Evolutionary conservation across 2,888 invertebrate species (phyloP).

Genomic region (Ryuthela nishihirai): DNA sequence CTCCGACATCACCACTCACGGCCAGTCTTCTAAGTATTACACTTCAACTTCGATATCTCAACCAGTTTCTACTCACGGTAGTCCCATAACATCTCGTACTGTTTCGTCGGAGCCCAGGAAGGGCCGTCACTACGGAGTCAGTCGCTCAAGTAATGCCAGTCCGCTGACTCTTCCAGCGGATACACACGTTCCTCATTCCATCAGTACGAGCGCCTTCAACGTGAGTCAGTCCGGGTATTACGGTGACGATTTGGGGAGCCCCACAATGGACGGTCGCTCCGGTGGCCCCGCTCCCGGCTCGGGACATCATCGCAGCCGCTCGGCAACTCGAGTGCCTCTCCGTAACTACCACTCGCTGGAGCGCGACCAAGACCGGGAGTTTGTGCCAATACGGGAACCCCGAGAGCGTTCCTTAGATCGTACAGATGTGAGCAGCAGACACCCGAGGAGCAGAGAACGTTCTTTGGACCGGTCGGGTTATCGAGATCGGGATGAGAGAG

Average conservation of each 20-base stretch:
- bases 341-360: slow-evolving; percentile 60
- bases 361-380: slow-evolving; percentile 69
- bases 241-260: slow-evolving; percentile 39
- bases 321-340: slow-evolving; percentile 38
- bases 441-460: slow-evolving; percentile 54
- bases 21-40: slow-evolving; percentile 16
- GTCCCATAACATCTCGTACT: slow-evolving; percentile 30
- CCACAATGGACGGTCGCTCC: slow-evolving; percentile 36
- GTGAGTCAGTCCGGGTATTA: slow-evolving; percentile 32
- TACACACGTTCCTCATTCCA: slow-evolving; percentile 37
- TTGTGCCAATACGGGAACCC: slow-evolving; percentile 71
- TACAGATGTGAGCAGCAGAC: slow-evolving; percentile 37
- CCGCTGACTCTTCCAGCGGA: slow-evolving; percentile 40
- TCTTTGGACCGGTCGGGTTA: slow-evolving; percentile 60
- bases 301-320: slow-evolving; percentile 36
- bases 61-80: slow-evolving; percentile 38
- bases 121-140: slow-evolving; percentile 37
- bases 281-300: slow-evolving; percentile 11
- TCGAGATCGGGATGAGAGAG: slow-evolving; percentile 35
- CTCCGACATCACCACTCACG: slow-evolving; percentile 7
- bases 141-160: slow-evolving; percentile 41
- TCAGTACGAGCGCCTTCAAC: slow-evolving; percentile 37
- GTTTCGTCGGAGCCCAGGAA: slow-evolving; percentile 14
- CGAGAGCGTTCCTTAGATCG: slow-evolving; percentile 64
- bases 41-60: slow-evolving; percentile 39